These are phyloP conservation scores for Myathropa florea DNA, from an alignment of 2,888 invertebrate species.

Conservation along the genomic window DNA sequence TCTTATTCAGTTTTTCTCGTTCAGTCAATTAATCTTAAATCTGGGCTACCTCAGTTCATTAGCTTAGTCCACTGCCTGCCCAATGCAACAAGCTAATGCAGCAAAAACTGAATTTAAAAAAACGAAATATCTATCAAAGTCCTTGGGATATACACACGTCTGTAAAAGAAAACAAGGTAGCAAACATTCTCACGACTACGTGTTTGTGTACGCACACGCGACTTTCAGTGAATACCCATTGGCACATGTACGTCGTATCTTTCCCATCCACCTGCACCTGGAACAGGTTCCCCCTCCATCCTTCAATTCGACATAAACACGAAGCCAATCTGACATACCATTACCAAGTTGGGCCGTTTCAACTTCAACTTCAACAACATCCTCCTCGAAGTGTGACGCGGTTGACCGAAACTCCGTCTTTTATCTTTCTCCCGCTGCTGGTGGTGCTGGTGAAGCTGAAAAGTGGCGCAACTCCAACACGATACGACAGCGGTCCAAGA, in stretches of 20 bases:
- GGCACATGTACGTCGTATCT: slow-evolving; percentile 29
- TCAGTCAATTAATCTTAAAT: too few relatives aligned
- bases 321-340: not conserved
- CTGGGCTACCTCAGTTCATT: too few relatives aligned
- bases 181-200: not conserved
- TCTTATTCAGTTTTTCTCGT: too few relatives aligned
- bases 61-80: too few relatives aligned
- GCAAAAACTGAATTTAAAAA: not conserved
- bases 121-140: not conserved
- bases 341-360: not conserved
- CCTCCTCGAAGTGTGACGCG: slow-evolving; percentile 59
- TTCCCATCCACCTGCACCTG: slow-evolving; percentile 51
- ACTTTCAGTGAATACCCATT: slow-evolving; percentile 1
- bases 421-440: slow-evolving; percentile 13
- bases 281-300: slow-evolving; percentile 32
- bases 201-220: not conserved
- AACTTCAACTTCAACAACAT: slow-evolving; percentile 27
- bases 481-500: not conserved
- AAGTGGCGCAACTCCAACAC: slow-evolving; percentile 34
- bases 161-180: not conserved
- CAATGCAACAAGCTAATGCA: not conserved
- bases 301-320: not conserved
- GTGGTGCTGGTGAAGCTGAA: slow-evolving; percentile 4
- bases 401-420: slow-evolving; percentile 44
- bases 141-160: not conserved